A percentile compares a stretch with the other conserved stretches of the same genome.
phyloP scores from a whole-genome alignment of 1,140 invertebrate species.

The Plutomurus gul region DNA sequence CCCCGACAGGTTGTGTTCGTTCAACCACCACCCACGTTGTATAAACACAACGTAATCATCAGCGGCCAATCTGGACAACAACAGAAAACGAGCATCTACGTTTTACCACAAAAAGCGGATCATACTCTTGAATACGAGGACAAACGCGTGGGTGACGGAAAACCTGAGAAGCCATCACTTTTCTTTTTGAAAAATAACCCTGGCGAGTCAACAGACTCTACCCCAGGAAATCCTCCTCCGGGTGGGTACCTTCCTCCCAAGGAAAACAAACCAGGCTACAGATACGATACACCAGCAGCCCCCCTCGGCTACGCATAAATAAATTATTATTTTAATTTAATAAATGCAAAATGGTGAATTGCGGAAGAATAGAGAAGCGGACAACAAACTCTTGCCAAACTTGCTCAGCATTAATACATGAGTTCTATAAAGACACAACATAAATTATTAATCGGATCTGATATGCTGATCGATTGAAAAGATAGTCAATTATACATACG shows the following conservation, averaged over 20 bases:
- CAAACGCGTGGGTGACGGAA: not conserved
- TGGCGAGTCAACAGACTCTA: not conserved
- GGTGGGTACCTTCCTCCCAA: not conserved
- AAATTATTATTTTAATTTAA: not conserved
- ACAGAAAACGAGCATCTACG: slow-evolving; percentile 15
- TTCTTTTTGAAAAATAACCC: slow-evolving; percentile 31
- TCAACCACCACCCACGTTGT: slow-evolving; percentile 1
- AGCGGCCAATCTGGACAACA: not conserved
- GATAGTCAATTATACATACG: no score
- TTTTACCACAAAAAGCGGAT: slow-evolving; percentile 8
- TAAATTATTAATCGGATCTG: no score
- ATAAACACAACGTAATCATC: slow-evolving; percentile 23
- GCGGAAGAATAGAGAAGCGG: no score
- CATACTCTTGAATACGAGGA: slow-evolving; percentile 1
- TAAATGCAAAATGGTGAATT: no score
- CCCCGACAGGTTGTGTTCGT: slow-evolving; percentile 19
- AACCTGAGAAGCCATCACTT: slow-evolving; percentile 4
- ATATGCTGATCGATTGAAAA: no score
- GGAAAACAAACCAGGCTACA: not conserved
- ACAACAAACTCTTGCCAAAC: no score
- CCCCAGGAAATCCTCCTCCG: not conserved
- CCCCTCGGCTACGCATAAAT: slow-evolving; percentile 11
- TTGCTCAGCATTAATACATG: no score
- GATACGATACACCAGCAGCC: not conserved
- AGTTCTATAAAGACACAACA: no score